Base-by-base conservation (phyloP, 2,797 vertebrate species). In the Lacerta bilineata region DNA sequence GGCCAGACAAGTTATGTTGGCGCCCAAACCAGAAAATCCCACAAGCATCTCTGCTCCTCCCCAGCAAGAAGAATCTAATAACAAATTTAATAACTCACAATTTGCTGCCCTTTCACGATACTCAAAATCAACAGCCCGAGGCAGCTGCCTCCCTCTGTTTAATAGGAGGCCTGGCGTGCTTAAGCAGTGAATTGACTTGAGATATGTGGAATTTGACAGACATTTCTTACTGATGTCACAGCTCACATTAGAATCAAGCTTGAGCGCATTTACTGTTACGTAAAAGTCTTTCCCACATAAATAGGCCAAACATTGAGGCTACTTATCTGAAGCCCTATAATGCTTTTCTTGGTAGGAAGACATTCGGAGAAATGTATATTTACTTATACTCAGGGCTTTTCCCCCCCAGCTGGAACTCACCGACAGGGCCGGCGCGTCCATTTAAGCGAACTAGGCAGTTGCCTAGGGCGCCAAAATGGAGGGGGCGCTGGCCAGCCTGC, bases 241-340 rank as follows among this genome's bases (percentile, higher is more conserved):
- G 33, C 91, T 93, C 93, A 90, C 88, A 46, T 88, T 79, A 79
- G 87, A 91, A 7, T 79, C 7, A 78, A 86, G 17, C 3, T 11
- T 74, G 18, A 29, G 71, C 61, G 3, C 17, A 27, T 64, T 43
- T 77, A 46, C 39, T 59, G 10, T 55, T 66, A 91, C 74, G 91
- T 93, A 92, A 93, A 90, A 89, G 90, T 93, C 91, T 91, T 92
- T 71, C 85, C 72, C 92, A 88, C 76, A 61, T 88, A 85, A 33
- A 91, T 29, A 80, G 79, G 9, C 90, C 92, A 90, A 80, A 92
- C 89, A 89, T 59, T 2, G 27, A 81, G 43, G 0, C 74, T 86
- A 72, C 85, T 86, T 85, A 9, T 66, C 29, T 7, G 4, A 78
- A 84, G 41, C 77, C 0, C 0, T 4, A 68, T n/a, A 86, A 8